A percentile compares a stretch with the other conserved stretches of the same genome.
Evolutionary conservation across 1,140 invertebrate species (phyloP).

Genomic region (Papilio dardanus): DNA sequence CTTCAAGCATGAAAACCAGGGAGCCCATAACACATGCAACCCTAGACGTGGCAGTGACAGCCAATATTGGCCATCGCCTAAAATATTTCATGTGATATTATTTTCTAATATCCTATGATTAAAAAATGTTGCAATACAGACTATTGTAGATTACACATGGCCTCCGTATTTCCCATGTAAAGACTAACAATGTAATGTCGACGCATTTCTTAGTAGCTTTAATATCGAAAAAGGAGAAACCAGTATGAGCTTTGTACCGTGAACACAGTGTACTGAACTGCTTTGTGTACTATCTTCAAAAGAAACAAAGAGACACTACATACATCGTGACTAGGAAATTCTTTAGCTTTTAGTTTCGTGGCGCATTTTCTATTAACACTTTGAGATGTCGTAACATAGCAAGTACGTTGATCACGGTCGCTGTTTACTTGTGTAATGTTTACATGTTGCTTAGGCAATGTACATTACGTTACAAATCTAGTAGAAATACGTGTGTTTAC

Average conservation of each 20-base stretch:
- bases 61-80: background rate
- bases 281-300: conserved; percentile 17
- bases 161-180: background rate
- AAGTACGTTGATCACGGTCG: background rate
- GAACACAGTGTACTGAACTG: background rate
- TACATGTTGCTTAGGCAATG: background rate
- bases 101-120: background rate
- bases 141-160: background rate
- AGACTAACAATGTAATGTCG: background rate
- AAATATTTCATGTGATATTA: background rate
- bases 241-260: background rate
- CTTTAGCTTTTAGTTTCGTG: conserved; percentile 15
- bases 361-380: conserved; percentile 19
- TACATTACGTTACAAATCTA: background rate
- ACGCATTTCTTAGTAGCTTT: conserved; percentile 16
- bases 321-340: conserved; percentile 25
- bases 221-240: conserved; percentile 27
- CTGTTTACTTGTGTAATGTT: background rate
- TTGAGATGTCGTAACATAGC: background rate
- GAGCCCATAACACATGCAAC: no score
- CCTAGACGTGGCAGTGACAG: no score
- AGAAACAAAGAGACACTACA: conserved; percentile 7
- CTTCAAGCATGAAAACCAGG: no score
- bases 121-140: background rate
- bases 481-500: background rate